Base-by-base conservation (phyloP, 1,140 invertebrate genomes). In the Paramacrobiotus metropolitanus region DNA sequence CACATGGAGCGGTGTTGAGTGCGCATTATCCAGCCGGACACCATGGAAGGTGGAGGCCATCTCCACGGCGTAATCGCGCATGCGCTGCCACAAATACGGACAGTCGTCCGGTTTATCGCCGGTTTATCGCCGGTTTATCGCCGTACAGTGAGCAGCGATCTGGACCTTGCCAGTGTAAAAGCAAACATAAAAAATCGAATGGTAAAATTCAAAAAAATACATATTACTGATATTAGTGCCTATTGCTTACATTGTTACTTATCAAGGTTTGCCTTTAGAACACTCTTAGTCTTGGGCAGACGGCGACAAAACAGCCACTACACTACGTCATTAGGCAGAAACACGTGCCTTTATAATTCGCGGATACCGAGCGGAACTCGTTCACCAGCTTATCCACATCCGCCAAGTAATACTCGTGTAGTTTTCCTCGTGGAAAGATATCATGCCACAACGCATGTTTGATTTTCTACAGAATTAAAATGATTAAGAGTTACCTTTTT, bases 1-100 rank as follows among this genome's bases (percentile, higher is more conserved):
- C 31, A 93, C 86, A 69, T 87, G 85, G 64, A 98, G 81, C 3
- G 95, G 95, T 31, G 95, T 99, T 9, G 91, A 95, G 76, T 99
- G 95, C 70, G 94, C 98, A 76, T 99, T 99, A 75, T 99, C 95
- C 59, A 99, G 78, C 9, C 95, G 80, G 29, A 98, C 77, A 30
- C 92, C 95, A 72, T 97, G 87, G 72, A 98, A 99, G 62, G 91
- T 82, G 68, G 75, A 77, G 1, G 88, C 92, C 20, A 85, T 91
- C 67, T 81, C 77, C 72, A 87, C 82, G 2, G 91, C 85, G 74
- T 99, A 99, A 65, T 83, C 75, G 60, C 77, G 80, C 91, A 99
- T 98, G 66, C 85, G 82, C 63, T 86, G 70, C 94, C 94, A 99
- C 59, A 99, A 75, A 72, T 83, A 95, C 1, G 92, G 88, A 68